A percentile compares a stretch with the other conserved stretches of the same genome.
phyloP scores from a whole-genome alignment of 2,888 invertebrate genomes.

The Agonum fuliginosum region DNA sequence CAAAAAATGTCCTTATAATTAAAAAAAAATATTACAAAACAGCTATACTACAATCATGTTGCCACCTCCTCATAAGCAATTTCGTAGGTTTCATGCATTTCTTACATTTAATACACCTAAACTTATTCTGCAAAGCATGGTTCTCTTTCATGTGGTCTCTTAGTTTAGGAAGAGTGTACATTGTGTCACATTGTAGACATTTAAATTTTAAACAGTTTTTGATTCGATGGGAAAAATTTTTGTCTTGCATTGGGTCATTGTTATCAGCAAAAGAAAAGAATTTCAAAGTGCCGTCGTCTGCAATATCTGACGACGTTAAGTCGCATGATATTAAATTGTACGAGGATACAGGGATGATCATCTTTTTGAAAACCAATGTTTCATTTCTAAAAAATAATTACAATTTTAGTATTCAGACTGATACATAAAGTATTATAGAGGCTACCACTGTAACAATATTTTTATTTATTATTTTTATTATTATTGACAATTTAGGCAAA shows the following conservation, averaged over 20 bases:
- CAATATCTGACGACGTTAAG: neutral
- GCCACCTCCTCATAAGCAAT: slow-evolving; percentile 59
- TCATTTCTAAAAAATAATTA: slow-evolving; percentile 38
- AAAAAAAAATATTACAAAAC: slow-evolving; percentile 8
- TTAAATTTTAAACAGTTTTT: slow-evolving; percentile 59
- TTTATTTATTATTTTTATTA: too few relatives aligned
- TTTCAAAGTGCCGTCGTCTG: slow-evolving; percentile 11
- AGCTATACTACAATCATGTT: slow-evolving; percentile 57
- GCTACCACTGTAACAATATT: too few relatives aligned
- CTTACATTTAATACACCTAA: slow-evolving; percentile 61
- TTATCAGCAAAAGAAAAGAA: slow-evolving; percentile 23
- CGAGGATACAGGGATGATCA: neutral
- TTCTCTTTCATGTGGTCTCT: slow-evolving; percentile 55
- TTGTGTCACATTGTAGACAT: slow-evolving; percentile 56
- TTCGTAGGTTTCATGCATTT: slow-evolving; percentile 43
- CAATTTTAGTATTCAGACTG: too few relatives aligned
- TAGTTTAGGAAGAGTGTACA: slow-evolving; percentile 32
- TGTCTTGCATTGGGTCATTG: neutral
- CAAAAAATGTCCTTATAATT: neutral
- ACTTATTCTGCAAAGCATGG: slow-evolving; percentile 60
- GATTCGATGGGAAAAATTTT: slow-evolving; percentile 32
- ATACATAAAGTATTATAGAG: too few relatives aligned
- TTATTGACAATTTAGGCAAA: neutral
- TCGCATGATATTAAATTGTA: slow-evolving; percentile 31
- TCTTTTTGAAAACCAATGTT: slow-evolving; percentile 6